These are phyloP conservation scores for Amphiprion percula DNA, from an alignment of 2,113 vertebrate species.

Conservation along the genomic window DNA sequence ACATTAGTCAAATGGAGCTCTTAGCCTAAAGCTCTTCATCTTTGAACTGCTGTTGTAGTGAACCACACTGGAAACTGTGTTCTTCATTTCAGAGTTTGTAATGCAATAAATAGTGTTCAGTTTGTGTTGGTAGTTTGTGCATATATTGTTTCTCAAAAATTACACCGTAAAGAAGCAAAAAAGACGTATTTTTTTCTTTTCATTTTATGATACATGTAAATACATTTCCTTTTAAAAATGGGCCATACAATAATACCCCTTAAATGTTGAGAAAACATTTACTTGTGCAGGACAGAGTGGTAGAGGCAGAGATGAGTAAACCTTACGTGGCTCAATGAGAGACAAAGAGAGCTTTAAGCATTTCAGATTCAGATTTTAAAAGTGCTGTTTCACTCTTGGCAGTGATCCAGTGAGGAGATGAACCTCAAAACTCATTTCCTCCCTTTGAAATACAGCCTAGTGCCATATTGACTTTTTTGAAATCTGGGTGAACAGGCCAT, in stretches of 20 bases:
- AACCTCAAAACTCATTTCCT: conserved; percentile 31
- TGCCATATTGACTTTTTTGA: conserved; percentile 6
- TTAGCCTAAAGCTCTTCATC: neutral
- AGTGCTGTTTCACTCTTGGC: neutral
- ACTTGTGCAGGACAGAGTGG: conserved; percentile 42
- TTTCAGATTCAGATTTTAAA: conserved; percentile 16
- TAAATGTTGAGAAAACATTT: conserved; percentile 52
- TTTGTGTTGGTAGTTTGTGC: neutral
- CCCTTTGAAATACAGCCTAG: neutral
- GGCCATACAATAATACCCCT: conserved; percentile 42
- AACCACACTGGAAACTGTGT: conserved; percentile 35
- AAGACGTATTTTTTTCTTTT: conserved; percentile 1
- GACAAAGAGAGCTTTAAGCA: neutral
- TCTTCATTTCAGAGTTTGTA: conserved; percentile 37
- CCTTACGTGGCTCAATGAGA: neutral
- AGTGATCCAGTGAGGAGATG: conserved; percentile 5
- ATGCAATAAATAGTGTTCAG: conserved; percentile 42
- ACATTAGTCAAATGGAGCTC: neutral
- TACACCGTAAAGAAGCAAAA: conserved; percentile 7
- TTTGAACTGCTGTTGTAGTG: conserved; percentile 8
- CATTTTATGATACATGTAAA: conserved; percentile 61
- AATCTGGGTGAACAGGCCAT: neutral
- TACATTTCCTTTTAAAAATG: conserved; percentile 28
- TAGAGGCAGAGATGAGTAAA: conserved; percentile 26
- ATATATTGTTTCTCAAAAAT: conserved; percentile 11